Percentiles rank a stretch among this genome's conserved stretches.
These are phyloP conservation scores for Amiota communis DNA, from an alignment of 2,888 invertebrate genomes.

Conservation along the genomic window DNA sequence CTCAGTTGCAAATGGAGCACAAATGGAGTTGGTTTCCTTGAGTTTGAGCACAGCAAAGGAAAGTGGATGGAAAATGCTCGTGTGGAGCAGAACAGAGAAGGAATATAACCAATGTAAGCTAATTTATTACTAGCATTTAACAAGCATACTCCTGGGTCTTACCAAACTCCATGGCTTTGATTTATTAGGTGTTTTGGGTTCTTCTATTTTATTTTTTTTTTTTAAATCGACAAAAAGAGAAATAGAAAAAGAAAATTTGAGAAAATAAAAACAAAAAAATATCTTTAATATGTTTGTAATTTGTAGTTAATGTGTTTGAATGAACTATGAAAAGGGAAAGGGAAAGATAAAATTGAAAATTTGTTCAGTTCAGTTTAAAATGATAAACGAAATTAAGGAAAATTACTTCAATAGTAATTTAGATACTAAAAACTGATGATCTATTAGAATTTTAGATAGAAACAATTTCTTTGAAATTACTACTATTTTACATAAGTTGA, in stretches of 20 bases:
- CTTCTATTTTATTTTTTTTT: slow-evolving; percentile 28
- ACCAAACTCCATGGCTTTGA: slow-evolving; percentile 57
- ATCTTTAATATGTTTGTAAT: slow-evolving; percentile 63
- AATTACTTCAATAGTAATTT: background rate
- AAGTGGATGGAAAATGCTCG: background rate
- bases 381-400: slow-evolving; percentile 12
- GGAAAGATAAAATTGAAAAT: too few species aligned
- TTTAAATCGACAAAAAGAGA: background rate
- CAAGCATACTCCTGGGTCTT: slow-evolving; percentile 62
- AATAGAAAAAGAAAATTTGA: background rate
- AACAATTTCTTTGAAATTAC: too few species aligned
- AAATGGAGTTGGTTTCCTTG: slow-evolving; percentile 2
- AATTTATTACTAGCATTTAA: slow-evolving; percentile 66
- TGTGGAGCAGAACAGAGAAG: background rate
- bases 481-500: too few species aligned
- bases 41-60: background rate
- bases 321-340: too few species aligned
- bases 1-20: slow-evolving; percentile 10
- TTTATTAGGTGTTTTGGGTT: slow-evolving; percentile 64
- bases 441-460: too few species aligned
- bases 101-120: slow-evolving; percentile 50
- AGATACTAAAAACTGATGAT: too few species aligned
- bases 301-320: slow-evolving; percentile 59
- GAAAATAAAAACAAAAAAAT: slow-evolving; percentile 3
- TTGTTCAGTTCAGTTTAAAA: slow-evolving; percentile 31